Evolutionary conservation across 1,140 invertebrate genomes (phyloP).

Genomic region (Arion vulgaris): DNA sequence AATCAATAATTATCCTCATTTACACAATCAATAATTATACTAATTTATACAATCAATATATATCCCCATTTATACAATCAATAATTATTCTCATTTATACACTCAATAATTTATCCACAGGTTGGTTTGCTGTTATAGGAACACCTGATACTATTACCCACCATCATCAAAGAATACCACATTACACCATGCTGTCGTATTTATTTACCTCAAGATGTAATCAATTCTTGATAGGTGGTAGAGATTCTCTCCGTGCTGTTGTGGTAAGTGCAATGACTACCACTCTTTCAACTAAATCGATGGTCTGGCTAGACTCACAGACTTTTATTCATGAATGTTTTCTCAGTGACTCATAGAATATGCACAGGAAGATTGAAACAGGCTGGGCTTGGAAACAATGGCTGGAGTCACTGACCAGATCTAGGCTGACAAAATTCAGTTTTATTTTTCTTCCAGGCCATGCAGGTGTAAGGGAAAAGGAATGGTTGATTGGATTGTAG

Average conservation of each 20-base stretch:
- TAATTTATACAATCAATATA: neutral
- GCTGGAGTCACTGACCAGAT: too few relatives aligned
- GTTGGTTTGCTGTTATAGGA: constrained; percentile 55
- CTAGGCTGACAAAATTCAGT: too few relatives aligned
- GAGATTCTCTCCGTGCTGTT: constrained; percentile 42
- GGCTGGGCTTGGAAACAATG: too few relatives aligned
- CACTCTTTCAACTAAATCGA: too few relatives aligned
- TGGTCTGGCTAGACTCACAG: too few relatives aligned
- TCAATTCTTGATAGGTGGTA: constrained; percentile 55
- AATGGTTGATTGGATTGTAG: too few relatives aligned
- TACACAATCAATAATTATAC: neutral
- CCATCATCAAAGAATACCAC: constrained; percentile 32
- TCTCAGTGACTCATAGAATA: too few relatives aligned
- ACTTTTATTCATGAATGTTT: too few relatives aligned
- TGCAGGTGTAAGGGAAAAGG: too few relatives aligned
- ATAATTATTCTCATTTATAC: neutral
- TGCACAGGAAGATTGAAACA: too few relatives aligned
- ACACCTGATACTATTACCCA: constrained; percentile 24
- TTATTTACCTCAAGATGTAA: constrained; percentile 45
- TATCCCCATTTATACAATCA: neutral
- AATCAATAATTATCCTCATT: neutral
- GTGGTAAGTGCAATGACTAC: neutral
- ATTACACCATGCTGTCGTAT: constrained; percentile 45
- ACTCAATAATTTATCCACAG: constrained; percentile 31
- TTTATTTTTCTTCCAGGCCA: too few relatives aligned